Evolutionary conservation across 1,140 invertebrate genomes (phyloP).

Genomic region (Adoxophyes honmai): DNA sequence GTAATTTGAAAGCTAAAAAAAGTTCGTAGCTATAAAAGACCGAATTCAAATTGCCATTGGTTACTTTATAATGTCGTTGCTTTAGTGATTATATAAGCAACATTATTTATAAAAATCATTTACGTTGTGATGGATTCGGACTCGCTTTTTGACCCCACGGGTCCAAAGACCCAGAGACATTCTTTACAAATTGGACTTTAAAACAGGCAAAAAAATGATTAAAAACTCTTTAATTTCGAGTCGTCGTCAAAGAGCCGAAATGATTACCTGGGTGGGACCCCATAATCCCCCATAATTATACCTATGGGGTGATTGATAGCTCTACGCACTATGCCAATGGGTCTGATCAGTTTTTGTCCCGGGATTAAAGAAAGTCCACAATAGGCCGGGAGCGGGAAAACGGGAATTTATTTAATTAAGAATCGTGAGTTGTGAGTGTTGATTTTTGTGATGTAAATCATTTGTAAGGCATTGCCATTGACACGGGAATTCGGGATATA

Average conservation of each 20-base stretch:
- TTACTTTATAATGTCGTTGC: too few species aligned
- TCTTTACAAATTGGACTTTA: constrained; percentile 24
- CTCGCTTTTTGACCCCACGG: too few species aligned
- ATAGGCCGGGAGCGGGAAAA: constrained; percentile 7
- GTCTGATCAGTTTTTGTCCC: constrained; percentile 8
- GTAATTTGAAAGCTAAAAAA: too few species aligned
- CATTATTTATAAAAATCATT: too few species aligned
- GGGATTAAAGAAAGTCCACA: constrained; percentile 9
- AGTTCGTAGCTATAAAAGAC: too few species aligned
- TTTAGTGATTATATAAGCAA: too few species aligned
- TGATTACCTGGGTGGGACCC: constrained; percentile 4
- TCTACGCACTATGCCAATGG: constrained; percentile 12
- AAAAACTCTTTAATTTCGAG: constrained; percentile 51
- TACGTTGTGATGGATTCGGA: too few species aligned
- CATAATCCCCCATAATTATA: constrained; percentile 9
- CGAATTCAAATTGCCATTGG: too few species aligned
- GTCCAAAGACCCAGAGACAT: constrained; percentile 8
- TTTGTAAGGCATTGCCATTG: too few species aligned
- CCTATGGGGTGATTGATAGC: constrained; percentile 13
- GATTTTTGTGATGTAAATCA: background rate
- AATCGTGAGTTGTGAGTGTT: constrained; percentile 8
- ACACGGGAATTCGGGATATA: too few species aligned
- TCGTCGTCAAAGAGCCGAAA: constrained; percentile 41
- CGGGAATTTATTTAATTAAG: constrained; percentile 11
- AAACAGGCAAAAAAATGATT: constrained; percentile 35